Percentiles rank a stretch among this genome's conserved stretches.
These are phyloP conservation scores for Pteronura brasiliensis DNA, from an alignment of 2,113 vertebrate species.

Conservation along the genomic window DNA sequence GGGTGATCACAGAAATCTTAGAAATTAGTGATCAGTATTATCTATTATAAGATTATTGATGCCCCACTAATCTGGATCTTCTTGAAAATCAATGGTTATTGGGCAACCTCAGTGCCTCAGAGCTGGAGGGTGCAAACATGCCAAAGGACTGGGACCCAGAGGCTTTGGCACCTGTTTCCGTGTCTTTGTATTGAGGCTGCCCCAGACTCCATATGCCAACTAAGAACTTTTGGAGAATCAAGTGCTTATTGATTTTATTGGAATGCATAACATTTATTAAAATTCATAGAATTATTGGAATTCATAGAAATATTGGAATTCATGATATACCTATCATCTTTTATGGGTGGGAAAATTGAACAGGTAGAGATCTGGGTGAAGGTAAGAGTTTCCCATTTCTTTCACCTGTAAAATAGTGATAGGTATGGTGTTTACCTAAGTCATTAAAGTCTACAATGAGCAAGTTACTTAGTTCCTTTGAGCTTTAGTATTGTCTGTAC, in stretches of 20 bases:
- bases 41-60: slow-evolving; percentile 5
- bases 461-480: neutral
- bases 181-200: neutral
- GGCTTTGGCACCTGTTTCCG: neutral
- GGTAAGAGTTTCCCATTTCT: neutral
- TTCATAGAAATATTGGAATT: neutral
- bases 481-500: slow-evolving; percentile 6
- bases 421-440: neutral
- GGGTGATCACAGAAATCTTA: neutral
- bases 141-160: neutral
- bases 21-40: neutral
- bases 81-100: slow-evolving; percentile 13
- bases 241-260: neutral
- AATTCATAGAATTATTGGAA: neutral
- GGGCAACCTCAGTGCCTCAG: neutral
- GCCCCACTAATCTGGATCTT: neutral
- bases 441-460: neutral
- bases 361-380: neutral
- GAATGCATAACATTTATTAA: neutral
- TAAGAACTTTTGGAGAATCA: neutral
- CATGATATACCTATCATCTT: neutral
- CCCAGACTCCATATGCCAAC: neutral
- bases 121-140: neutral
- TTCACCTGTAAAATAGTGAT: neutral
- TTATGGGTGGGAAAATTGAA: neutral